A percentile compares a stretch with the other conserved stretches of the same genome.
phyloP scores from a whole-genome alignment of 2,797 vertebrate genomes.

The Australoheros facetus region DNA sequence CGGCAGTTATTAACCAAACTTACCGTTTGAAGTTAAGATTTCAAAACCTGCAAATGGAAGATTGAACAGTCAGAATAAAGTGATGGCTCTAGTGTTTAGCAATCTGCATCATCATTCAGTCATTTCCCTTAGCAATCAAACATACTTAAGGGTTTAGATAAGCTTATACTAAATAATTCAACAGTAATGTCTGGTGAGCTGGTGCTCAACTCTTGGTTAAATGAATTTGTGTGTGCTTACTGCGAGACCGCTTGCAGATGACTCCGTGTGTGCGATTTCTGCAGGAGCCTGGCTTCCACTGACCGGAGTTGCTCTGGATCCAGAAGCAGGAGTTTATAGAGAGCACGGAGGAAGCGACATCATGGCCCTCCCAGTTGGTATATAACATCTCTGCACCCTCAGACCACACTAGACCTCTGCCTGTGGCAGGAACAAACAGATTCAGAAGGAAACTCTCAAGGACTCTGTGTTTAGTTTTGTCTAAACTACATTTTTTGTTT shows the following conservation, averaged over 20 bases:
- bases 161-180: neutral
- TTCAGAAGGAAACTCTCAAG: neutral
- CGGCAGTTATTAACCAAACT: constrained; percentile 21
- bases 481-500: neutral
- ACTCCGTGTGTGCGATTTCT: constrained; percentile 91
- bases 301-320: constrained; percentile 93
- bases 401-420: constrained; percentile 88
- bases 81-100: neutral
- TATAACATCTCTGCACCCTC: constrained; percentile 88
- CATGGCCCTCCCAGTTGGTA: constrained; percentile 92
- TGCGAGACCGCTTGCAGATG: constrained; percentile 91
- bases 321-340: constrained; percentile 97
- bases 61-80: neutral
- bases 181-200: neutral
- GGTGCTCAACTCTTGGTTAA: neutral
- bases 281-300: constrained; percentile 92
- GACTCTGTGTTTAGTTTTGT: constrained; percentile 4
- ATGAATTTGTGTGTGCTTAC: constrained; percentile 68
- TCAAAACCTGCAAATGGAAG: constrained; percentile 57
- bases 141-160: no score
- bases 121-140: neutral
- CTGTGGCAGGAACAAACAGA: constrained; percentile 69
- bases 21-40: constrained; percentile 47
- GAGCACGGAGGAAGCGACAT: constrained; percentile 89
- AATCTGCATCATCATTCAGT: neutral